Base-by-base conservation (phyloP, 2,797 vertebrate species). In the Euphonia xanthogaster region DNA sequence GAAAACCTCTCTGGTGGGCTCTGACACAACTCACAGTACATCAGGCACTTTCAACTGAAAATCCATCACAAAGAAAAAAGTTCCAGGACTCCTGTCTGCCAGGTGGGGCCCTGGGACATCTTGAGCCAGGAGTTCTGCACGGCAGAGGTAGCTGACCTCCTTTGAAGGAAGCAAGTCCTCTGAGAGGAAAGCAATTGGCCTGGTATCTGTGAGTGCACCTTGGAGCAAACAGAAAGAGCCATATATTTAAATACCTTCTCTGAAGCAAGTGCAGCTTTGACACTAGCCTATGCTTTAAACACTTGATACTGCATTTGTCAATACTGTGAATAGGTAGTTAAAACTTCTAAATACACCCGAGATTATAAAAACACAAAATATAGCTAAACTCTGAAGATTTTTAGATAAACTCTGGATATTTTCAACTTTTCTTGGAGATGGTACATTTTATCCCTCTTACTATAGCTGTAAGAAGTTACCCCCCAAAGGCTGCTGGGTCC, bases 121-220 rank as follows among this genome's bases (percentile, higher is more conserved):
- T 42, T 75, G 27, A 28, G 25, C n/a, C 21, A 25, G 61, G 55
- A 54, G 1, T 39, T 70, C 42, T 62, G 39, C 27, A n/a, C 3
- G 0, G 0, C 16, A 58, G 45, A 40, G 13, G 23, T 47, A 28
- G 33, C 35, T 66, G 70, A 67, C 6, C 7, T 11, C 4, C 13
- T 82, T n/a, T 63, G 61, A 63, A 86, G 48, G 13, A 68, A 74
- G 7, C 16, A 70, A 68, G 20, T 9, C 27, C 70, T 54, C 24
- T 42, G 31, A 71, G n/a, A 72, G 17, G 8, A 91, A 61, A 75
- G 10, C 19, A 12, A n/a, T 48, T 62, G 37, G 25, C 30, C 21
- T 17, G 23, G 11, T 66, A 8, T 37, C 35, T 33, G 14, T 19
- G 44, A 44, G 16, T 10, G 18, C n/a, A 33, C 44, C 35, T 27